These are phyloP conservation scores for Rhogogaster chlorosoma DNA, from an alignment of 2,888 invertebrate genomes.

Conservation along the genomic window DNA sequence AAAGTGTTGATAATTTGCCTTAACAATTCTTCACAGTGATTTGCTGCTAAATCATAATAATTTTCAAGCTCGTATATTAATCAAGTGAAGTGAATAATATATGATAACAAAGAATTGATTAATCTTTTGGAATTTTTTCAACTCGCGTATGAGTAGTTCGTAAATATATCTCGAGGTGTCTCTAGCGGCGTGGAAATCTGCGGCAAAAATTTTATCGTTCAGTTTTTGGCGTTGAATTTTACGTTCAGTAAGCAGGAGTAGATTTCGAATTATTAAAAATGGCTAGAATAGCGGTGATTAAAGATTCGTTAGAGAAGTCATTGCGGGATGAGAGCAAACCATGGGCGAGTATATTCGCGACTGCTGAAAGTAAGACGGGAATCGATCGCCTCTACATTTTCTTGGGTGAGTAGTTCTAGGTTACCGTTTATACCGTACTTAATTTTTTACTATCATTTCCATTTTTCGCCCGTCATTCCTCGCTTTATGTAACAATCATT, in stretches of 20 bases:
- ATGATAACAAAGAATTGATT: not conserved
- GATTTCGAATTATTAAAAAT: slow-evolving; percentile 58
- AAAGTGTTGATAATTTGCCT: not conserved
- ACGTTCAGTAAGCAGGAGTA: not conserved
- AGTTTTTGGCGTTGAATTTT: slow-evolving; percentile 3
- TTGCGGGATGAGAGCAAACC: slow-evolving; percentile 86
- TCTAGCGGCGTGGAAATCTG: not conserved
- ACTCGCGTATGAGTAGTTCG: not conserved
- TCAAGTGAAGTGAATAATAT: not conserved
- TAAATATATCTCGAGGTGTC: not conserved
- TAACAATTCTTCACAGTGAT: not conserved
- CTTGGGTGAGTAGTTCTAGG: slow-evolving; percentile 82
- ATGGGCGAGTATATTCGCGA: slow-evolving; percentile 85
- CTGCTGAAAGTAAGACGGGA: slow-evolving; percentile 86
- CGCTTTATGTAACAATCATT: slow-evolving; percentile 27
- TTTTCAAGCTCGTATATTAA: not conserved
- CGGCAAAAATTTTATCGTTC: slow-evolving; percentile 8
- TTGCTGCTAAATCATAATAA: not conserved
- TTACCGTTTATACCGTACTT: slow-evolving; percentile 54
- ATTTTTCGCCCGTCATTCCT: slow-evolving; percentile 37
- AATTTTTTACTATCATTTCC: slow-evolving; percentile 3
- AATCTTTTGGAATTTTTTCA: not conserved
- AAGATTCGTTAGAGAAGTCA: slow-evolving; percentile 81
- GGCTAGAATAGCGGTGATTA: slow-evolving; percentile 80
- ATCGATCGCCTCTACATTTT: slow-evolving; percentile 88